phyloP scores from a whole-genome alignment of 35 echinoderm and acorn worm genomes.

The Stichopus chloronotus region DNA sequence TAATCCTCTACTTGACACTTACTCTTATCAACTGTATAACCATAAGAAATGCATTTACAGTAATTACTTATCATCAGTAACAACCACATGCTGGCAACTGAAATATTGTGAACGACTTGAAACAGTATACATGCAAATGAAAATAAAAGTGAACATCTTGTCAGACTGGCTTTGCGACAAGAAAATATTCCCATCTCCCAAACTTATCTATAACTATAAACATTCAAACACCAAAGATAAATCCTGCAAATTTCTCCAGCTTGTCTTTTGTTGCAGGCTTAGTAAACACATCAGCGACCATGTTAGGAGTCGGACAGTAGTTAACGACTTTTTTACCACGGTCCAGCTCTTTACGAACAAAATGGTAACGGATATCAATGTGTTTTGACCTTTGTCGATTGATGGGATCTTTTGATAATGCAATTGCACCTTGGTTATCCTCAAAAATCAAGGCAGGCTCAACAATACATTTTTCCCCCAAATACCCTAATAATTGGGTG shows the following conservation, averaged over 20 bases:
- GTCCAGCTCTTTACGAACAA: constrained; percentile 27
- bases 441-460: constrained; percentile 39
- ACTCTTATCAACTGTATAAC: neutral
- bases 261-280: constrained; percentile 48
- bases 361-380: constrained; percentile 57
- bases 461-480: neutral
- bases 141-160: constrained; percentile 8
- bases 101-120: neutral
- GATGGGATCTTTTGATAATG: constrained; percentile 56
- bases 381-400: constrained; percentile 60
- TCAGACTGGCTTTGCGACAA: neutral
- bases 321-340: neutral
- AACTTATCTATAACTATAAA: constrained; percentile 14
- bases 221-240: constrained; percentile 3
- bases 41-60: neutral
- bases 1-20: constrained; percentile 19
- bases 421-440: constrained; percentile 65
- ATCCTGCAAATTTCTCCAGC: neutral
- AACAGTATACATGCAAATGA: constrained; percentile 12
- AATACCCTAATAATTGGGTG: constrained; percentile 37
- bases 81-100: constrained; percentile 14
- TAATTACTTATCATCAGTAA: constrained; percentile 17
- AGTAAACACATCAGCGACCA: constrained; percentile 56
- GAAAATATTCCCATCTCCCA: neutral
- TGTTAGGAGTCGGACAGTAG: constrained; percentile 42